phyloP scores from a whole-genome alignment of 2,888 invertebrate species.

The Athalia cordata region DNA sequence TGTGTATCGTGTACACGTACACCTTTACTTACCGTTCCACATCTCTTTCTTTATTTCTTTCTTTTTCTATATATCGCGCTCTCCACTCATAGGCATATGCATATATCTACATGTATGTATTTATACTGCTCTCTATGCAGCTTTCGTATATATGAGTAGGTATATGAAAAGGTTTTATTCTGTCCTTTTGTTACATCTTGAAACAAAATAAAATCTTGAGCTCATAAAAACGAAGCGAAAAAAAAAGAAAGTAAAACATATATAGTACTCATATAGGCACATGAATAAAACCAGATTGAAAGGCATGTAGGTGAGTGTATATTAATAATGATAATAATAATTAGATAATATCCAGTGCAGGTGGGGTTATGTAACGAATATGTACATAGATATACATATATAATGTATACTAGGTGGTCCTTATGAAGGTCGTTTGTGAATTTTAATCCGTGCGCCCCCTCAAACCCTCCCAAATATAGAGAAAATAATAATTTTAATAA shows the following conservation, averaged over 20 bases:
- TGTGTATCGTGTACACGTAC: too few relatives aligned
- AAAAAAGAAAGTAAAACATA: too few relatives aligned
- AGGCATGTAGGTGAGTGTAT: not conserved
- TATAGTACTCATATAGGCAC: too few relatives aligned
- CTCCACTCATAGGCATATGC: not conserved
- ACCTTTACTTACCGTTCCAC: too few relatives aligned
- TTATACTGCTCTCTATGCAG: not conserved
- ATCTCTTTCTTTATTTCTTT: too few relatives aligned
- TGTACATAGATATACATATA: not conserved
- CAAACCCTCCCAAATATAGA: too few relatives aligned
- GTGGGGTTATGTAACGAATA: not conserved
- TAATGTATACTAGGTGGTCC: not conserved
- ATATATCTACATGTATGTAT: not conserved
- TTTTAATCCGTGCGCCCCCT: too few relatives aligned
- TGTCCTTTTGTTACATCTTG: slow-evolving; percentile 33
- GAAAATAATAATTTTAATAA: too few relatives aligned
- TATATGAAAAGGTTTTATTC: slow-evolving; percentile 18
- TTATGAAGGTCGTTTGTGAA: too few relatives aligned
- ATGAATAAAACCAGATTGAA: too few relatives aligned
- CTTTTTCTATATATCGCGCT: not conserved
- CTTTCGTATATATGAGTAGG: not conserved
- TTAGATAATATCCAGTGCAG: not conserved
- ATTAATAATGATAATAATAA: not conserved
- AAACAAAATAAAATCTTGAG: not conserved
- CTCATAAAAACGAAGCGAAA: not conserved